A percentile compares a stretch with the other conserved stretches of the same genome.
Conservation (phyloP, 2,797 vertebrate species). For the Hydrocynus forskahlii region DNA sequence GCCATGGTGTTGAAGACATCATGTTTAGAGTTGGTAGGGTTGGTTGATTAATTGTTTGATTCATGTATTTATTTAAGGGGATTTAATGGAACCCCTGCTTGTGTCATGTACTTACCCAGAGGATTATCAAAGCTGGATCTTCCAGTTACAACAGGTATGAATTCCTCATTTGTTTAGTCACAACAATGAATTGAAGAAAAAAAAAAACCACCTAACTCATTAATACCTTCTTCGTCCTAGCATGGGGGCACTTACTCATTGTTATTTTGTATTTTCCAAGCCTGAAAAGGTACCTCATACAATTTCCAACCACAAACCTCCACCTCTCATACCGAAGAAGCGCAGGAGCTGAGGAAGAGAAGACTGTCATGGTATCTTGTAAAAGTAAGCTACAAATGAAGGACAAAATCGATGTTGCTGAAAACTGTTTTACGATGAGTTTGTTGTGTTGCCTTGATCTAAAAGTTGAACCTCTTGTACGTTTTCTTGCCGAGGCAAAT, state of each 20-base stretch:
- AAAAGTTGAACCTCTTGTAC: not conserved
- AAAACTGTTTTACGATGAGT: not conserved
- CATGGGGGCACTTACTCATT: no score
- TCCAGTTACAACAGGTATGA: slow-evolving; percentile 82
- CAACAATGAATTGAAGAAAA: not conserved
- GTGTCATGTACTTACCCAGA: slow-evolving; percentile 76
- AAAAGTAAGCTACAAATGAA: not conserved
- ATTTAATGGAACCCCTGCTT: slow-evolving; percentile 80
- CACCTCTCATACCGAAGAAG: slow-evolving; percentile 75
- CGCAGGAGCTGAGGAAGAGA: slow-evolving; percentile 67
- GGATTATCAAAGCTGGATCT: slow-evolving; percentile 84
- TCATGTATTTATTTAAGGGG: slow-evolving; percentile 69
- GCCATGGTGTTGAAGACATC: not conserved
- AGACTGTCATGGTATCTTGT: not conserved
- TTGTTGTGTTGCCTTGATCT: slow-evolving; percentile 2
- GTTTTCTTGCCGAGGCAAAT: slow-evolving; percentile 21
- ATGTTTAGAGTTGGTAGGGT: not conserved
- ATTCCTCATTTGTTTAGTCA: not conserved
- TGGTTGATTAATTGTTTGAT: not conserved
- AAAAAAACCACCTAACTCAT: not conserved
- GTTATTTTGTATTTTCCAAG: slow-evolving; percentile 59
- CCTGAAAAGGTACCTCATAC: slow-evolving; percentile 66
- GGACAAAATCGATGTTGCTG: not conserved
- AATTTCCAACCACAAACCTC: slow-evolving; percentile 62
- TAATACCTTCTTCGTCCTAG: not conserved